Evolutionary conservation across 92 coral and sea anemone genomes (phyloP).

Genomic region (Pocillopora meandrina): DNA sequence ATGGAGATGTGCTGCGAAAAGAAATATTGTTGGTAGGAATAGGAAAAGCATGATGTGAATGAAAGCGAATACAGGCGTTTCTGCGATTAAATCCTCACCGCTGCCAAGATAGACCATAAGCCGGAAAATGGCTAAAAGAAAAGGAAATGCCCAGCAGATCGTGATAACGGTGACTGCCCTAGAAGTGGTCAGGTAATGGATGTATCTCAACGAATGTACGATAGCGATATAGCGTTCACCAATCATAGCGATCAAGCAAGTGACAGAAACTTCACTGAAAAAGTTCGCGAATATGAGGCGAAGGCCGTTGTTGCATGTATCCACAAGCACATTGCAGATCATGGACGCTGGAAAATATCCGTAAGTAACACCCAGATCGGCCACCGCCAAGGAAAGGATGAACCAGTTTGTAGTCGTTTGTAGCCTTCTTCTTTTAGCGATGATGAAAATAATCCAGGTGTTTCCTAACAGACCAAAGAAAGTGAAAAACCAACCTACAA

Average conservation of each 20-base stretch:
- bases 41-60: constrained; percentile 13
- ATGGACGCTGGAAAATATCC: constrained; percentile 29
- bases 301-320: background rate
- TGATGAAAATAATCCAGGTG: constrained; percentile 24
- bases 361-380: background rate
- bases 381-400: constrained; percentile 19
- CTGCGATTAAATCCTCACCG: background rate
- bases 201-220: constrained; percentile 9
- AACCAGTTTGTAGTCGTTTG: constrained; percentile 27
- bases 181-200: background rate
- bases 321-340: constrained; percentile 10
- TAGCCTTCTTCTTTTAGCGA: constrained; percentile 4
- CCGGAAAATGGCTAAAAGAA: constrained; percentile 5
- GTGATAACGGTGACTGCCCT: background rate
- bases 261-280: constrained; percentile 1
- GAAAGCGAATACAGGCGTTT: background rate
- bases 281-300: constrained; percentile 17
- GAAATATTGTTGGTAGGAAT: background rate
- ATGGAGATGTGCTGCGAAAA: background rate
- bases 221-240: constrained; percentile 26
- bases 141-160: constrained; percentile 17
- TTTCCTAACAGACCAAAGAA: constrained; percentile 22
- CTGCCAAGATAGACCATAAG: background rate
- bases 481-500: constrained; percentile 24
- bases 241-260: constrained; percentile 8